These are phyloP conservation scores for Abramis brama DNA, from an alignment of 2,113 vertebrate genomes.

Conservation along the genomic window DNA sequence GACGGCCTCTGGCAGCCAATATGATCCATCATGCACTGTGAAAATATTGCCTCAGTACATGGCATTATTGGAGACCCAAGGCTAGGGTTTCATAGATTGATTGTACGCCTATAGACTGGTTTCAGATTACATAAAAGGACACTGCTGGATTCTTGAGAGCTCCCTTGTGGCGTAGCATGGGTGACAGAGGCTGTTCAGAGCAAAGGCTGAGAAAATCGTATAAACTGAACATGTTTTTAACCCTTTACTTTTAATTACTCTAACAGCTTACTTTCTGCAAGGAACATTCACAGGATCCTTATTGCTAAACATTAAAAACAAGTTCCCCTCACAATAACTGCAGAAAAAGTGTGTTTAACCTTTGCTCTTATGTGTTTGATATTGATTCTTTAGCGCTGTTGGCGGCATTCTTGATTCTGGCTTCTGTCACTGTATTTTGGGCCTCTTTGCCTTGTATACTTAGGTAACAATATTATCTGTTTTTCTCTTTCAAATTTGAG, in stretches of 20 bases:
- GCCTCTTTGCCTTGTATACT: slow-evolving; percentile 61
- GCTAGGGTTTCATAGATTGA: slow-evolving; percentile 66
- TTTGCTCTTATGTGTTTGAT: slow-evolving; percentile 1
- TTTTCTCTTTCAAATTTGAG: background rate
- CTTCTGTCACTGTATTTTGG: slow-evolving; percentile 57
- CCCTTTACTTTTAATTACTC: background rate
- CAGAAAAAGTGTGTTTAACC: background rate
- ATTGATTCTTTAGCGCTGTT: slow-evolving; percentile 68
- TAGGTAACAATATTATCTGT: slow-evolving; percentile 64
- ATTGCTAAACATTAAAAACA: background rate
- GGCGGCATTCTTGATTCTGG: slow-evolving; percentile 67
- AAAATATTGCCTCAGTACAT: slow-evolving; percentile 58
- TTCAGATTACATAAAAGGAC: slow-evolving; percentile 64
- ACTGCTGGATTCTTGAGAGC: slow-evolving; percentile 66
- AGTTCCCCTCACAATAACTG: background rate
- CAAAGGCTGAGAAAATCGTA: slow-evolving; percentile 49
- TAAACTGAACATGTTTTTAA: slow-evolving; percentile 2
- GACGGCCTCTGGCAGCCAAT: slow-evolving; percentile 46
- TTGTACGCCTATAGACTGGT: slow-evolving; percentile 62
- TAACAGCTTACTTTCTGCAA: background rate
- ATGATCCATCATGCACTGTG: slow-evolving; percentile 51
- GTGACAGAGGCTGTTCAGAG: slow-evolving; percentile 53
- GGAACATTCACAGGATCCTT: background rate
- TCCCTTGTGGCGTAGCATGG: slow-evolving; percentile 59
- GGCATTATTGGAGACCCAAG: slow-evolving; percentile 58